Conservation (phyloP, 2,888 invertebrate species). For the Actias luna region DNA sequence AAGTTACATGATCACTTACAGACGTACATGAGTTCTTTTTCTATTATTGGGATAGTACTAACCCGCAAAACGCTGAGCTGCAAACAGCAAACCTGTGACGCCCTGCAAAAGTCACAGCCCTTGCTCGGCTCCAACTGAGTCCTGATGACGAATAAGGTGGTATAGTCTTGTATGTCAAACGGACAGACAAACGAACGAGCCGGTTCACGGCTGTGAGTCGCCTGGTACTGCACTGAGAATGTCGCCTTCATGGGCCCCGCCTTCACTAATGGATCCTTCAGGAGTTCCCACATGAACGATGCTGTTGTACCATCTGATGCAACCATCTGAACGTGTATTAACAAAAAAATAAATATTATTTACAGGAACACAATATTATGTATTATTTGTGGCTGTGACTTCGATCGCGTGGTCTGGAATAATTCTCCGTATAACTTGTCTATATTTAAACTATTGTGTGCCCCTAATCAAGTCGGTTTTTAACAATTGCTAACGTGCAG, state of each 20-base stretch:
- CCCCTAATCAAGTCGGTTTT: too few species aligned
- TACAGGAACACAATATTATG: too few species aligned
- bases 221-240: slow-evolving; percentile 63
- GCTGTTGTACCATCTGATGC: slow-evolving; percentile 88
- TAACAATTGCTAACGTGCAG: too few species aligned
- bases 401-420: too few species aligned
- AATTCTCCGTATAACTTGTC: too few species aligned
- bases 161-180: slow-evolving; percentile 91
- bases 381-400: too few species aligned
- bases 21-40: too few species aligned
- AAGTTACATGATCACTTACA: too few species aligned
- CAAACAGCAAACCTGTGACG: slow-evolving; percentile 93
- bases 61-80: slow-evolving; percentile 87
- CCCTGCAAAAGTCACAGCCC: slow-evolving; percentile 92
- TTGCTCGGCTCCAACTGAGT: slow-evolving; percentile 90
- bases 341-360: too few species aligned
- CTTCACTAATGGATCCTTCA: slow-evolving; percentile 83
- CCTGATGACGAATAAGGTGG: slow-evolving; percentile 91
- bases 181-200: slow-evolving; percentile 83
- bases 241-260: slow-evolving; percentile 76
- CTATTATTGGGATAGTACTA: slow-evolving; percentile 28
- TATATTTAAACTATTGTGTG: too few species aligned
- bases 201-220: slow-evolving; percentile 51
- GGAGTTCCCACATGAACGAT: slow-evolving; percentile 92
- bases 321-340: slow-evolving; percentile 66